phyloP scores from a whole-genome alignment of 92 coral and sea anemone species.

The Porites evermanni region DNA sequence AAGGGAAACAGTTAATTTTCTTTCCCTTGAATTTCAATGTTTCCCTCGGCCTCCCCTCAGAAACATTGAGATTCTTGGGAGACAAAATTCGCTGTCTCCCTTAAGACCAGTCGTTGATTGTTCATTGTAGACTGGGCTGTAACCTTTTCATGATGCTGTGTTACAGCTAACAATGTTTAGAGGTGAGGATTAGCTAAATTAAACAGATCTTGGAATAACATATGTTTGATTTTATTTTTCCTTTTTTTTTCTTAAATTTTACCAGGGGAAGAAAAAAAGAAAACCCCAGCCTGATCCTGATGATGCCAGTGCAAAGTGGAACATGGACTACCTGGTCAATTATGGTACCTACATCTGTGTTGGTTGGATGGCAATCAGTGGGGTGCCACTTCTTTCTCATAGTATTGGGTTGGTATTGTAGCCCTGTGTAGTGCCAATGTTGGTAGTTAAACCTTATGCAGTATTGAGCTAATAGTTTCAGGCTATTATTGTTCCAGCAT shows the following conservation, averaged over 20 bases:
- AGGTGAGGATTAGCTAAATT: no score
- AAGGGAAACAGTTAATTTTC: no score
- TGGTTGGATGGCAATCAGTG: constrained; percentile 94
- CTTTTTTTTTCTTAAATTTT: neutral
- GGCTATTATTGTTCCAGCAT: neutral
- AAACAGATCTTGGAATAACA: neutral
- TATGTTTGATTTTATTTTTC: neutral
- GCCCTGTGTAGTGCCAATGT: neutral
- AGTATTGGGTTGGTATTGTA: constrained; percentile 78
- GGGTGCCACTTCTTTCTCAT: constrained; percentile 87
- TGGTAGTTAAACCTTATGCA: neutral
- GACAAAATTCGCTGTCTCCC: no score
- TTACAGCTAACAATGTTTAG: neutral
- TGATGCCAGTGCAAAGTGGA: constrained; percentile 71
- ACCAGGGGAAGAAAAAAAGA: constrained; percentile 69
- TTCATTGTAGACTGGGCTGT: no score
- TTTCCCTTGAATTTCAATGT: no score
- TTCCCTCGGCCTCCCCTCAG: no score
- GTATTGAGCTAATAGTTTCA: neutral
- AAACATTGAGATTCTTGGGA: no score
- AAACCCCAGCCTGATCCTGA: constrained; percentile 73
- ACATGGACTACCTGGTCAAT: constrained; percentile 81
- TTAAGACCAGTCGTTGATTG: no score
- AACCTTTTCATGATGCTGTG: neutral
- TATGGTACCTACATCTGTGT: constrained; percentile 88